Evolutionary conservation across 2,797 vertebrate species (phyloP).

Genomic region (Siniperca undulata): DNA sequence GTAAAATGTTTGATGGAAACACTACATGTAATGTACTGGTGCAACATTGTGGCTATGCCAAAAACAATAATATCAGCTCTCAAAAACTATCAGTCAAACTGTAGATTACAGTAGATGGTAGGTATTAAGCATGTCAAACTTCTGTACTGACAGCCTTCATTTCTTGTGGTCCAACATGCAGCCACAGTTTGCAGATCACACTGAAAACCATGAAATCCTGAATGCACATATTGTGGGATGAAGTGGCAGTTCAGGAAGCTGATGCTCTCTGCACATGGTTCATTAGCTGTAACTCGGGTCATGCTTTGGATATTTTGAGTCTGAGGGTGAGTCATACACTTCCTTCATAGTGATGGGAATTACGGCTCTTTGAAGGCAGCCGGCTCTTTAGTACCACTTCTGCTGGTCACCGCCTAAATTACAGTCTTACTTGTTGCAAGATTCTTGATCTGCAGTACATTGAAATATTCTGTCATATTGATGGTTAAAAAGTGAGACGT

Average conservation of each 20-base stretch:
- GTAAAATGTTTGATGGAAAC: neutral
- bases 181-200: constrained; percentile 6
- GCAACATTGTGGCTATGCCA: neutral
- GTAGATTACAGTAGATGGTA: neutral
- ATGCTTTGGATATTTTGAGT: constrained; percentile 62
- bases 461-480: too few species aligned
- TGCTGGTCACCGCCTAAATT: too few species aligned
- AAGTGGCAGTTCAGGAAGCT: constrained; percentile 25
- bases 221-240: constrained; percentile 41
- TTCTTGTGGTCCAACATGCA: constrained; percentile 14
- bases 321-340: constrained; percentile 48
- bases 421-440: too few species aligned
- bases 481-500: too few species aligned
- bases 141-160: constrained; percentile 16
- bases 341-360: constrained; percentile 1
- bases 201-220: constrained; percentile 5
- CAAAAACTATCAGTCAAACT: neutral
- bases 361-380: too few species aligned
- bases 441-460: too few species aligned
- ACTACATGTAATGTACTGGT: neutral
- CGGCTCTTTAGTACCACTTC: too few species aligned
- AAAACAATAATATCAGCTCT: neutral
- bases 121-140: neutral
- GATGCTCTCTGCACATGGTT: constrained; percentile 49
- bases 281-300: constrained; percentile 74